Evolutionary conservation across 2,113 vertebrate species (phyloP).

Genomic region (Dinomys branickii): DNA sequence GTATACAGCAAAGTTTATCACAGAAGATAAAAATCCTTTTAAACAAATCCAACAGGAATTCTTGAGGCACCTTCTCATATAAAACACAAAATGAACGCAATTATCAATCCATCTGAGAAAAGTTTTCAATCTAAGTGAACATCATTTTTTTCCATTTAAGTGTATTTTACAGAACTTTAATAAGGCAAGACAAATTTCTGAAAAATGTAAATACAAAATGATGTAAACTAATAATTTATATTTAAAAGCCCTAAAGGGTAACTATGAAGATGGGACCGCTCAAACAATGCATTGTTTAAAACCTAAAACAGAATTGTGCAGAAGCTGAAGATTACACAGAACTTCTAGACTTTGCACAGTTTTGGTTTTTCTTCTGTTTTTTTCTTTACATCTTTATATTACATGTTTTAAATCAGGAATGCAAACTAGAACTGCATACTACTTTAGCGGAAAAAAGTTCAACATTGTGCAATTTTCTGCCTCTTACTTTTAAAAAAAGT

Average conservation of each 20-base stretch:
- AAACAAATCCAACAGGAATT: conserved; percentile 81
- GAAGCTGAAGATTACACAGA: conserved; percentile 79
- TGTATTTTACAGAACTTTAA: conserved; percentile 79
- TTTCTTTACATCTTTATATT: conserved; percentile 82
- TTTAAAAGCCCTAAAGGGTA: conserved; percentile 72
- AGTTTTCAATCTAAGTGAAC: conserved; percentile 75
- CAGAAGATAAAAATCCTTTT: conserved; percentile 83
- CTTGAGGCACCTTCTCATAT: conserved; percentile 84
- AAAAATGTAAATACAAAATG: conserved; percentile 82
- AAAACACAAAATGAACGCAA: conserved; percentile 77
- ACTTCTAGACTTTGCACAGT: conserved; percentile 82
- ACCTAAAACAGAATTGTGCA: conserved; percentile 79
- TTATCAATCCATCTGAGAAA: conserved; percentile 79
- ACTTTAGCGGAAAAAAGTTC: conserved; percentile 88
- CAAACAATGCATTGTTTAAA: conserved; percentile 74
- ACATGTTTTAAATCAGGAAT: conserved; percentile 87
- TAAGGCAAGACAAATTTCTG: conserved; percentile 85
- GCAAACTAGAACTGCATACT: conserved; percentile 89
- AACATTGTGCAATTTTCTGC: conserved; percentile 94
- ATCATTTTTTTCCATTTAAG: conserved; percentile 75
- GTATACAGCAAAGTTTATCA: conserved; percentile 81
- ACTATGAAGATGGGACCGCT: conserved; percentile 74
- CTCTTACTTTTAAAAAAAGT: conserved; percentile 89
- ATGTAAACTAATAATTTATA: conserved; percentile 86
- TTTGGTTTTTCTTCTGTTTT: conserved; percentile 79